Base-by-base conservation (phyloP, 2,797 vertebrate species). In the Holocentrus rufus region DNA sequence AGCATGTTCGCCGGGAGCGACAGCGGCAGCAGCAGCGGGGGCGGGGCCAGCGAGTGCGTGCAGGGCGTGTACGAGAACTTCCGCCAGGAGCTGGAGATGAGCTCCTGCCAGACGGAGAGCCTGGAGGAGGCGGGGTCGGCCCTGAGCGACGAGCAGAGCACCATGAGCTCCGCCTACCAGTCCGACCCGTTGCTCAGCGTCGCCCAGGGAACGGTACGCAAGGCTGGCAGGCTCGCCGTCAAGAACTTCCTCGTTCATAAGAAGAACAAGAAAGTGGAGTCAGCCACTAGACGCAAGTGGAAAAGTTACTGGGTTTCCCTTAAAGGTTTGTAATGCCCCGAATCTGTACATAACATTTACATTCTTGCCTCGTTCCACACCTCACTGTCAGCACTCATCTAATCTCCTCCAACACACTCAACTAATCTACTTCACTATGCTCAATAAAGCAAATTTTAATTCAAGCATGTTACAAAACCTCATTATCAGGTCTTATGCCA, bases 241-340 rank as follows among this genome's bases (percentile, higher is more conserved):
- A 99, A 99, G 88, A 98, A 98, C 92, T 98, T 98, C 73, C 94
- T 99, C 27, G 96, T 98, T 23, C 97, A 98, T 85, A 99, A 99
- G 91, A 99, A 98, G 92, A 97, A 94, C 88, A 98, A 98, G 91
- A 98, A 98, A 77, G 97, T 99, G 88, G 97, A 99, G 84, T 95
- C 95, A 0, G 97, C 97, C 47, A 94, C 97, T 0, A 93, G 96
- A 46, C 93, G 97, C 92, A 98, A 98, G 87, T 99, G 98, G 98
- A 99, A 98, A 81, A 96, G 94, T 74, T 99, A 99, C 85, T 99
- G 97, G 97, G 97, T 98, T 58, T 98, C 96, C 10, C 90, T 99
- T 68, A 98, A 98, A 97, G 98, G 97, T 99, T 87, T 78, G 89
- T 82, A 14, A 4, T 18, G 23, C 55, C 60, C 55, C 61, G 8